Evolutionary conservation across 2,113 vertebrate species (phyloP), one percentile per base, ranked within the genome.

Genomic region (Thunnus maccoyii): DNA sequence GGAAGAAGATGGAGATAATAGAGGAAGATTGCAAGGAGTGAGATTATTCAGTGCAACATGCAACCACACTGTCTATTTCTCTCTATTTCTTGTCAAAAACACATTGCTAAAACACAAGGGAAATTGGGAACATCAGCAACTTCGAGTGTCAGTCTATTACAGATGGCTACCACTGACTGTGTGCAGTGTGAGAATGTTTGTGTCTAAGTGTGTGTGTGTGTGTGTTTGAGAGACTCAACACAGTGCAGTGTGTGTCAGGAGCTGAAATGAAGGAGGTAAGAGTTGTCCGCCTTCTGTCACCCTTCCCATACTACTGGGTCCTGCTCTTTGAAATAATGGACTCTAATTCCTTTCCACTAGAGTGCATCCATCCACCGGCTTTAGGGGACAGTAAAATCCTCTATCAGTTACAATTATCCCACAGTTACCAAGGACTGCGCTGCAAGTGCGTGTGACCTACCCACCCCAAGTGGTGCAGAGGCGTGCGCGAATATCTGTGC

Each of bases 341-440:
- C 81, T 91, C 80, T 91, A 89, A 92, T 92, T 92, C 76, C 74
- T 92, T 92, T 91, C 90, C 89, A 91, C 88, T 80, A 85, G 85
- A 90, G 72, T 89, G 89, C 87, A 82, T 86, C 87, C 89, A 90
- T 93, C 89, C 89, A 90, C 82, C 88, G 90, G 80, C 89, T 91
- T 90, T 87, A 66, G 85, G 87, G 85, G 85, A 78, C 83, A 72
- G 84, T 88, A 83, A 89, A 90, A 83, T 85, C 86, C 89, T 90
- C 88, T 84, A 92, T 93, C 88, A 82, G 79, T 92, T 89, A 91
- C 91, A 91, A 90, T 91, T 90, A 92, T 86, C 77, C 81, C 68
- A 67, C 47, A 48, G 82, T 80, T 80, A 79, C 66, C 7, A 52
- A 68, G 73, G 67, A 87, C 71, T 80, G 74, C 11, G 41, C 82